Evolutionary conservation across 2,888 invertebrate genomes (phyloP).

Genomic region (Himalopsyche tibetana): DNA sequence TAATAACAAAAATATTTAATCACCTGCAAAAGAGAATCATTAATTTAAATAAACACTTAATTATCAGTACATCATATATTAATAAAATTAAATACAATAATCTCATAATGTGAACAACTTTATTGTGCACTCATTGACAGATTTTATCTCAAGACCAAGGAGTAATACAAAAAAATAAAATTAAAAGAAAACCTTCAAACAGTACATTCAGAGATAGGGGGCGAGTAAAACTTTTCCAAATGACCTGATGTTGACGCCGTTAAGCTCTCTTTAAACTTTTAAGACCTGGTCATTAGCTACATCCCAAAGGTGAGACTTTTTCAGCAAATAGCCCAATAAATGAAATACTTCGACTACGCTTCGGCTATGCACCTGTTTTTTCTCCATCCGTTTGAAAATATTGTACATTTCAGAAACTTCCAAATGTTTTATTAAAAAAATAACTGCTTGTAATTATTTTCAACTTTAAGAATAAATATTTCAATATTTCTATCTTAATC

Average conservation of each 20-base stretch:
- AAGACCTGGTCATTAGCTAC: conserved; percentile 64
- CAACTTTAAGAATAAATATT: no score
- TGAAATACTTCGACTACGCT: not conserved
- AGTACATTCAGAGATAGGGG: conserved; percentile 18
- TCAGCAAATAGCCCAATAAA: not conserved
- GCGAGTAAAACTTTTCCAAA: conserved; percentile 51
- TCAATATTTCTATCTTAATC: no score
- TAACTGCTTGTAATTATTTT: no score
- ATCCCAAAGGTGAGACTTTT: conserved; percentile 59
- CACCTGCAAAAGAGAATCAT: no score
- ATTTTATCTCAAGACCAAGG: not conserved
- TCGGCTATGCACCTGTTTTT: conserved; percentile 1
- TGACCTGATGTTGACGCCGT: conserved; percentile 62
- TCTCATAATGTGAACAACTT: no score
- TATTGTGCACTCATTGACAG: not conserved
- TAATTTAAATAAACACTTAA: no score
- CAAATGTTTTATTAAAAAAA: no score
- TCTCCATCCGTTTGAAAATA: not conserved
- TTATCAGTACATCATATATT: no score
- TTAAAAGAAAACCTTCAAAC: conserved; percentile 15
- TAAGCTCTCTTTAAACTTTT: conserved; percentile 65
- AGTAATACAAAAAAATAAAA: conserved; percentile 45
- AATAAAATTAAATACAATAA: not conserved
- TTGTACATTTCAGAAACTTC: not conserved
- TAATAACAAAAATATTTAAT: no score